phyloP scores from a whole-genome alignment of 2,888 invertebrate species.

The Drosophila leonis region DNA sequence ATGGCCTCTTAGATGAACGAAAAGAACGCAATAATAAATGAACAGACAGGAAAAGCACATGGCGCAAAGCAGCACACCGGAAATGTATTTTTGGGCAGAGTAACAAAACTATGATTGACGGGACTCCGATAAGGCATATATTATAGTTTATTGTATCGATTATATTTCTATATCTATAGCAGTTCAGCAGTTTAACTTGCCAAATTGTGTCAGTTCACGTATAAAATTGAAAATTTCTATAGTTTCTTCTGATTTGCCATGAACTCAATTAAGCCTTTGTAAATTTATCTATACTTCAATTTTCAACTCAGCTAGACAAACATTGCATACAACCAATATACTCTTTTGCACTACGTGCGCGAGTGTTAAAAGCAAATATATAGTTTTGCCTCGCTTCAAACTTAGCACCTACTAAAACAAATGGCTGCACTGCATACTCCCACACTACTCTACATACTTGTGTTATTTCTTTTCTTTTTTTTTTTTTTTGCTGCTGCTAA shows the following conservation, averaged over 20 bases:
- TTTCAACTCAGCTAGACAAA: neutral
- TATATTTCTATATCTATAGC: too few relatives aligned
- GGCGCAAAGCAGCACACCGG: too few relatives aligned
- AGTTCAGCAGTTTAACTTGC: too few relatives aligned
- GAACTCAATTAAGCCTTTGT: too few relatives aligned
- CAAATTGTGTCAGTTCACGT: too few relatives aligned
- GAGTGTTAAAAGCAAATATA: constrained; percentile 1
- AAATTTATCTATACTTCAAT: neutral
- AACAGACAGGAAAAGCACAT: neutral
- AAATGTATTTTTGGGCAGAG: too few relatives aligned
- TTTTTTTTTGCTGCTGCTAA: neutral
- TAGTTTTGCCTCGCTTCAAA: neutral
- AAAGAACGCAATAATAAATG: neutral
- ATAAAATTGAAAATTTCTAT: too few relatives aligned
- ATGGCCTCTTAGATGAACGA: neutral
- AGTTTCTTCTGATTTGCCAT: too few relatives aligned
- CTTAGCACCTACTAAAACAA: constrained; percentile 11
- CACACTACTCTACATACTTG: constrained; percentile 1
- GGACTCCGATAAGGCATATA: too few relatives aligned
- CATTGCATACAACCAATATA: neutral
- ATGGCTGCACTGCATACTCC: constrained; percentile 3
- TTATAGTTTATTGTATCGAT: too few relatives aligned
- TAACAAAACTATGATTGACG: too few relatives aligned
- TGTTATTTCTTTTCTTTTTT: neutral
- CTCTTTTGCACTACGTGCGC: neutral